Evolutionary conservation across 2,797 vertebrate genomes (phyloP), one percentile per base, ranked within the genome.

Genomic region (Acanthiza pusilla): DNA sequence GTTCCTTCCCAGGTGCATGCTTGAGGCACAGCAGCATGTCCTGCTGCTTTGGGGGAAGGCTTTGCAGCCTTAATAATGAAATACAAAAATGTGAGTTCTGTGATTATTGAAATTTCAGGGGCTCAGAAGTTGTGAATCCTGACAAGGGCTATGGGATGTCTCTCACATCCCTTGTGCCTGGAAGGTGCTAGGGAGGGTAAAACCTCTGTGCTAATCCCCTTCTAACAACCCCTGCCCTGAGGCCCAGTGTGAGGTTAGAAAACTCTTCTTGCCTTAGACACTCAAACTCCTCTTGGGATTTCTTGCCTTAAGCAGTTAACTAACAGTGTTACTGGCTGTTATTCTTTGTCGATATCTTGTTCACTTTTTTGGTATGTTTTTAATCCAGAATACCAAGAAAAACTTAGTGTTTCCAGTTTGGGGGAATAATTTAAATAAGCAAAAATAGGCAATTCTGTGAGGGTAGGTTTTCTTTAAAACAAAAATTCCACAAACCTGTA

Each of bases 381-480:
- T 11, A 38, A n/a, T 57, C 58, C 36, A 27, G 57, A 62, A 17
- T 20, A 29, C 4, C 54, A 5, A 17, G n/a, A 32, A 53, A 61
- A 82, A 54, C 1, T 6, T 60, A 0, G 0, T 17, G 10, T 65
- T 85, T 76, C 23, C 7, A 14, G 26, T 43, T 38, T 45, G 10
- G 66, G 34, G 38, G 27, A 61, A 23, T 50, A 50, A 57, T 5
- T 36, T 53, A 48, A 72, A 38, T 45, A 5, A n/a, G 12, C 5
- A 25, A 50, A 92, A 76, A 22, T 1, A 4, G 16, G 29, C 17
- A 19, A 13, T 77, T 79, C 23, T 66, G 2, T 26, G 13, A 19
- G 25, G 42, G 16, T 0, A 7, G 4, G 8, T 5, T 26, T 34
- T 61, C 29, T 32, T 73, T 16, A 8, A 45, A 72, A 13, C 11